phyloP scores from a whole-genome alignment of 2,888 invertebrate species.

The Platynereis dumerilii region DNA sequence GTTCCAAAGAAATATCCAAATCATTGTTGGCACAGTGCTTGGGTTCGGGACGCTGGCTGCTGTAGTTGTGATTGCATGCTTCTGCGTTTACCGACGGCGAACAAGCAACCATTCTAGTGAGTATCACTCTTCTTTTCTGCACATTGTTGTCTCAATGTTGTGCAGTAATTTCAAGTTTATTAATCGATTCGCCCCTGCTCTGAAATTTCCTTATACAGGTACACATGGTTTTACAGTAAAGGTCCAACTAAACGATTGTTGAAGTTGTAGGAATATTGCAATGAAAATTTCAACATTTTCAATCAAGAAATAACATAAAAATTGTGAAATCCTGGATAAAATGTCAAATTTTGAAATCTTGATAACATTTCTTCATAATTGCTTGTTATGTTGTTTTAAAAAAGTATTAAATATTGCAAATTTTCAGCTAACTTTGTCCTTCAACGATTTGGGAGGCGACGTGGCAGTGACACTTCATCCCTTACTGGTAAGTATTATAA shows the following conservation, averaged over 20 bases:
- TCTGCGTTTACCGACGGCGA: slow-evolving; percentile 20
- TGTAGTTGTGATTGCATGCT: slow-evolving; percentile 5
- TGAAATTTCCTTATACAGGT: too few species aligned
- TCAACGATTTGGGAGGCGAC: slow-evolving; percentile 6
- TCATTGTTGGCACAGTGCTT: slow-evolving; percentile 24
- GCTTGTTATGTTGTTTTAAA: too few species aligned
- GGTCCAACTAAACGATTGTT: too few species aligned
- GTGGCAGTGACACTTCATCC: slow-evolving; percentile 22
- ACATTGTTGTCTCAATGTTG: background rate
- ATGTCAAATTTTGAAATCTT: too few species aligned
- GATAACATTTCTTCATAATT: too few species aligned
- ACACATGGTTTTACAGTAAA: too few species aligned
- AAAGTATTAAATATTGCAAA: background rate
- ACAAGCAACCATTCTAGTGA: slow-evolving; percentile 6
- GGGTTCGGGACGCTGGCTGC: slow-evolving; percentile 8
- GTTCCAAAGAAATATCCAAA: slow-evolving; percentile 12
- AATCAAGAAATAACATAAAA: background rate
- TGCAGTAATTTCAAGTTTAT: background rate
- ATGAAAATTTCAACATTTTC: background rate
- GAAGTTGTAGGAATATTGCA: background rate
- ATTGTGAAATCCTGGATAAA: too few species aligned
- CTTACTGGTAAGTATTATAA: slow-evolving; percentile 8
- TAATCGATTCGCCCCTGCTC: too few species aligned
- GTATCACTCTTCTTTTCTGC: background rate
- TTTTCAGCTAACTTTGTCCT: slow-evolving; percentile 19